These are phyloP conservation scores for Parotocinclus haroldoi DNA, from an alignment of 2,797 vertebrate species.

Conservation along the genomic window DNA sequence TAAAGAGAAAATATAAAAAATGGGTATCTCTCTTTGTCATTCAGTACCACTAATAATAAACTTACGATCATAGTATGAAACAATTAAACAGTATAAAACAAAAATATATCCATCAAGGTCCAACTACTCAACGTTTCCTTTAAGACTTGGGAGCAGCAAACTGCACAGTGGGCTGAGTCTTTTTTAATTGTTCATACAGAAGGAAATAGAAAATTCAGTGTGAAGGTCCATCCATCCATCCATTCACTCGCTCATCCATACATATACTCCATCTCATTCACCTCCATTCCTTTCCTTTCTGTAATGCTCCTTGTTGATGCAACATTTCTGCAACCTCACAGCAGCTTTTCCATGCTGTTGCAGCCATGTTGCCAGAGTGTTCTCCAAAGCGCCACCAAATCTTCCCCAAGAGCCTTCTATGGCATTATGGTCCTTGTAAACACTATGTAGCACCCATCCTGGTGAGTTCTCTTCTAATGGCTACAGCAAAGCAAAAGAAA, in stretches of 20 bases:
- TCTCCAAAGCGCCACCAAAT: slow-evolving; percentile 48
- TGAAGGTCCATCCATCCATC: slow-evolving; percentile 54
- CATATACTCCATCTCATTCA: slow-evolving; percentile 51
- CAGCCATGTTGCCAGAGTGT: slow-evolving; percentile 76
- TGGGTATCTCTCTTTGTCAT: slow-evolving; percentile 76
- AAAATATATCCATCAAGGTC: slow-evolving; percentile 62
- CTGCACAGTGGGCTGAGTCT: slow-evolving; percentile 86
- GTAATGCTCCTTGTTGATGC: slow-evolving; percentile 79
- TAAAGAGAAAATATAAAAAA: slow-evolving; percentile 88
- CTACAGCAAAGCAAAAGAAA: slow-evolving; percentile 58
- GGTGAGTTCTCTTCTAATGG: slow-evolving; percentile 96
- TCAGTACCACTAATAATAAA: slow-evolving; percentile 74
- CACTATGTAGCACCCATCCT: slow-evolving; percentile 92
- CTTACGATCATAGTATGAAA: slow-evolving; percentile 70
- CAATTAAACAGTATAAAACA: slow-evolving; percentile 81
- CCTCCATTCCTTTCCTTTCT: slow-evolving; percentile 60
- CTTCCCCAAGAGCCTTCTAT: slow-evolving; percentile 58
- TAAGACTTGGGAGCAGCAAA: slow-evolving; percentile 82
- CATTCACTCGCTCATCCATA: slow-evolving; percentile 35
- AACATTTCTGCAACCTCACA: slow-evolving; percentile 74
- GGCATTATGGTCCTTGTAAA: slow-evolving; percentile 62
- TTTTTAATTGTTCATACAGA: slow-evolving; percentile 80
- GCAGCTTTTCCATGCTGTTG: slow-evolving; percentile 59
- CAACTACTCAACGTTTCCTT: slow-evolving; percentile 69
- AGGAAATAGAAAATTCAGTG: slow-evolving; percentile 72